Conservation (phyloP, 2,888 invertebrate genomes). For the Schizotus pectinicornis region DNA sequence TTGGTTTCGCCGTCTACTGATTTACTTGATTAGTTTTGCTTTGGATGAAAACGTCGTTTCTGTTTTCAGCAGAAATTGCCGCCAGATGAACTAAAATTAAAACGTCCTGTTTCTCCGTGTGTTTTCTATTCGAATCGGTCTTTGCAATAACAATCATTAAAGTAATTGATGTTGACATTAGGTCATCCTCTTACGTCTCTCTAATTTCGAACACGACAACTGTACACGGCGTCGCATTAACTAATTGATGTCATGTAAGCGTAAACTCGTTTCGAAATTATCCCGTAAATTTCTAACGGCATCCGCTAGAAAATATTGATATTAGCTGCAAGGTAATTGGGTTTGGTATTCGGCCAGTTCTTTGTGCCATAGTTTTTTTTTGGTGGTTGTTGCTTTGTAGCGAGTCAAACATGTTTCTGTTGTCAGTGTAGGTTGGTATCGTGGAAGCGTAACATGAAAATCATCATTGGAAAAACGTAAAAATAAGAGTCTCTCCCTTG, state of each 20-base stretch:
- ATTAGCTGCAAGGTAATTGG: not conserved
- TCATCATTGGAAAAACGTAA: not conserved
- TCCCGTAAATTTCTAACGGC: slow-evolving; percentile 4
- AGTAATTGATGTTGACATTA: slow-evolving; percentile 45
- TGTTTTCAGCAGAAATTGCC: not conserved
- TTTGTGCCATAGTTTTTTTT: not conserved
- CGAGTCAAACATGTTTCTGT: not conserved
- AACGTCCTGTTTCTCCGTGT: slow-evolving; percentile 12
- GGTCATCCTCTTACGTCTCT: slow-evolving; percentile 25
- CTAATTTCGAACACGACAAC: slow-evolving; percentile 24
- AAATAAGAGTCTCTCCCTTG: not conserved
- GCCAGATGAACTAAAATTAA: slow-evolving; percentile 5
- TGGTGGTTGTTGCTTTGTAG: not conserved
- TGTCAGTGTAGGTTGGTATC: not conserved
- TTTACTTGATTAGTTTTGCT: no score
- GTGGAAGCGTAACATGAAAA: not conserved
- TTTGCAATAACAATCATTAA: slow-evolving; percentile 43
- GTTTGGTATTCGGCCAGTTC: not conserved
- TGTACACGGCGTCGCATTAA: slow-evolving; percentile 19
- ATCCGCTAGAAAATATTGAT: slow-evolving; percentile 4
- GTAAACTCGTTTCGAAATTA: slow-evolving; percentile 19
- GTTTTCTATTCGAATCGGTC: slow-evolving; percentile 15
- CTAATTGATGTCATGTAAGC: slow-evolving; percentile 27
- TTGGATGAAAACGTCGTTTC: no score
- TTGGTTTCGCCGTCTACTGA: no score